A percentile compares a stretch with the other conserved stretches of the same genome.
Evolutionary conservation across 2,113 vertebrate genomes (phyloP).

Genomic region (Austrofundulus limnaeus): DNA sequence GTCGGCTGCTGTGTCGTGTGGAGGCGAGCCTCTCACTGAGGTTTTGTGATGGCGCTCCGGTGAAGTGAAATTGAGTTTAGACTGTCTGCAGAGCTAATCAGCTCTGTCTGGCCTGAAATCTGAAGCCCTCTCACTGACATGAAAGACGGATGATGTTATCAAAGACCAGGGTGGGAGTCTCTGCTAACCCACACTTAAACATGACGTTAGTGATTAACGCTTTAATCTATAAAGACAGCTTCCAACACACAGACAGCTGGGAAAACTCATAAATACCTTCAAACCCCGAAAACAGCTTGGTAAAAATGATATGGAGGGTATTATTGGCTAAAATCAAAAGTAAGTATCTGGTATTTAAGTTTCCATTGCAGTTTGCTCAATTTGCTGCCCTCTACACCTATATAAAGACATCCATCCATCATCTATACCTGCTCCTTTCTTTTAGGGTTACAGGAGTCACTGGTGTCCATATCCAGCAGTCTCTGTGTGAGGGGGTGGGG

Average conservation of each 20-base stretch:
- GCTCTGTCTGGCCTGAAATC: constrained; percentile 65
- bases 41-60: constrained; percentile 53
- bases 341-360: too few relatives aligned
- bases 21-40: constrained; percentile 44
- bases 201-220: constrained; percentile 31
- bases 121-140: constrained; percentile 48
- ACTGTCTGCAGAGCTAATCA: constrained; percentile 68
- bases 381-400: too few relatives aligned
- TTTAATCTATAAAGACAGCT: constrained; percentile 21
- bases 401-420: too few relatives aligned
- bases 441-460: too few relatives aligned
- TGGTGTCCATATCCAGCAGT: too few relatives aligned
- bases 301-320: too few relatives aligned
- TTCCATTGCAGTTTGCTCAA: too few relatives aligned
- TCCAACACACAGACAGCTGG: constrained; percentile 3
- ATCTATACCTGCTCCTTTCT: too few relatives aligned
- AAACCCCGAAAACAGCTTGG: too few relatives aligned
- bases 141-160: constrained; percentile 48
- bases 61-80: constrained; percentile 71
- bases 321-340: too few relatives aligned
- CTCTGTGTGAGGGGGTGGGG: too few relatives aligned
- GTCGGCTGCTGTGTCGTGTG: constrained; percentile 30
- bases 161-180: constrained; percentile 36
- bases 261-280: too few relatives aligned
- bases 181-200: constrained; percentile 23